phyloP scores from a whole-genome alignment of 2,113 vertebrate species.

The Gorsachius goisagi region DNA sequence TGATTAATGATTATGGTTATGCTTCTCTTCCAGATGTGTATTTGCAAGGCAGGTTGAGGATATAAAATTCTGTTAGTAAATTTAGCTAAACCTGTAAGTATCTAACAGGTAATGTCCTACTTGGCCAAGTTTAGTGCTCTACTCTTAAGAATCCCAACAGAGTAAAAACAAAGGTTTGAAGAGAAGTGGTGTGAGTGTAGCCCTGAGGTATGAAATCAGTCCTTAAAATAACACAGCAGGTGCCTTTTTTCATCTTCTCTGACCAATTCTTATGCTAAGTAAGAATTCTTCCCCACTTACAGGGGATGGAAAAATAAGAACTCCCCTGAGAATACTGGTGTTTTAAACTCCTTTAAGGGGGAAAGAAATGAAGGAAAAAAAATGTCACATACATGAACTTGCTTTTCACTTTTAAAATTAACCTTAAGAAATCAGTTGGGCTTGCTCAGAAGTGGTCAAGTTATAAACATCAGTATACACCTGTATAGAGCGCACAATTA shows the following conservation, averaged over 20 bases:
- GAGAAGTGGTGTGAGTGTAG: background rate
- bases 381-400: accelerated
- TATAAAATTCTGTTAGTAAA: background rate
- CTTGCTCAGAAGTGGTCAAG: background rate
- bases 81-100: background rate
- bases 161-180: background rate
- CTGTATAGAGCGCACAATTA: background rate
- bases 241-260: background rate
- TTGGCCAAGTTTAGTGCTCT: background rate
- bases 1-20: background rate
- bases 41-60: background rate
- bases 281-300: background rate
- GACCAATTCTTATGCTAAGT: background rate
- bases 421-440: background rate
- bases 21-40: background rate
- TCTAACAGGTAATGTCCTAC: background rate
- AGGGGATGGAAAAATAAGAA: background rate
- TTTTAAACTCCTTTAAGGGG: background rate
- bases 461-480: background rate
- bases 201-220: background rate
- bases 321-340: background rate
- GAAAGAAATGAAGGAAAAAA: background rate
- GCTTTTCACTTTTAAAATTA: background rate
- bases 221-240: background rate
- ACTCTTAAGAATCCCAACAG: background rate